phyloP scores from a whole-genome alignment of 2,113 vertebrate genomes.

The Alethe diademata region DNA sequence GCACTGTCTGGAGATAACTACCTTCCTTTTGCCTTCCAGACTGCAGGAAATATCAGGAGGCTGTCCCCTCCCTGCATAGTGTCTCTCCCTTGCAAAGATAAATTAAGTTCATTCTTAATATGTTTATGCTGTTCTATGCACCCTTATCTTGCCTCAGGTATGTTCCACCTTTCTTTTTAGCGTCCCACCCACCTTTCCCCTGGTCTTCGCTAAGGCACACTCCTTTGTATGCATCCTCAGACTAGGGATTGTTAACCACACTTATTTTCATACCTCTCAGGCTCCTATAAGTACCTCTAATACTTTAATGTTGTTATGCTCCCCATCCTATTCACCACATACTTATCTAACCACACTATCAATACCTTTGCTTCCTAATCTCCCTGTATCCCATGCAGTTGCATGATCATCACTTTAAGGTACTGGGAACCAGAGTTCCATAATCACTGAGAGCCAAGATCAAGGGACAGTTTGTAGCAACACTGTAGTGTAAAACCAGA shows the following conservation, averaged over 20 bases:
- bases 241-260: fast-evolving
- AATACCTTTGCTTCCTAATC: neutral
- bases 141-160: neutral
- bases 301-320: neutral
- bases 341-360: neutral
- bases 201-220: neutral
- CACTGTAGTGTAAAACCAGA: neutral
- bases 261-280: neutral
- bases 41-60: neutral
- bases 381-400: neutral
- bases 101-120: neutral
- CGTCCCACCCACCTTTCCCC: neutral
- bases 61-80: neutral
- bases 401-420: fast-evolving
- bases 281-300: neutral
- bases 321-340: neutral
- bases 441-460: neutral
- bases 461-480: neutral
- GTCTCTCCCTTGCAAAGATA: neutral
- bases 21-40: neutral
- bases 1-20: neutral
- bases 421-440: neutral
- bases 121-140: neutral
- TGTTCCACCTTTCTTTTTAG: neutral
- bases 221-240: neutral